Evolutionary conservation across 2,113 vertebrate species (phyloP).

Genomic region (Vimba vimba): DNA sequence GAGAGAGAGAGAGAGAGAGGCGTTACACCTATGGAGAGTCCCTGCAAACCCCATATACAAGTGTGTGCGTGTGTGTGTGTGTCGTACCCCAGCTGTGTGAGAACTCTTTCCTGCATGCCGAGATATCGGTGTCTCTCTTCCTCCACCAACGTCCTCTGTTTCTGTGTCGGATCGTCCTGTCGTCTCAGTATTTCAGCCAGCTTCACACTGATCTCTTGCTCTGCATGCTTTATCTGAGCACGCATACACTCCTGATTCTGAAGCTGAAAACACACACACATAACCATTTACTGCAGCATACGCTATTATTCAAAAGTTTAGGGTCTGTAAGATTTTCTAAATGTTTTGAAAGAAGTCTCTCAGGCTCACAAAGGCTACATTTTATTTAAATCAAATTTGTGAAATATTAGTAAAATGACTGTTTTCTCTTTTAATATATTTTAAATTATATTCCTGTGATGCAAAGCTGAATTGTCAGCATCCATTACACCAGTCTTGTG

Average conservation of each 20-base stretch:
- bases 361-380: neutral
- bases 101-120: conserved; percentile 84
- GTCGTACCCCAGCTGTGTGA: conserved; percentile 84
- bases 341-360: neutral
- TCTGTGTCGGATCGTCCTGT: conserved; percentile 89
- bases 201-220: conserved; percentile 89
- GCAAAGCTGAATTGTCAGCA: too few species aligned
- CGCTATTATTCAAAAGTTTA: neutral
- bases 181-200: conserved; percentile 83
- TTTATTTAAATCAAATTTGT: neutral
- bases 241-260: conserved; percentile 92
- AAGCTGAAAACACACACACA: conserved; percentile 77
- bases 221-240: conserved; percentile 89
- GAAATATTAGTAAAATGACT: neutral
- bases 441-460: neutral
- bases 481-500: too few species aligned
- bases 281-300: neutral
- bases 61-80: neutral
- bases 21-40: too few species aligned
- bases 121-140: conserved; percentile 93
- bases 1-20: too few species aligned
- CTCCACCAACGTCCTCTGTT: conserved; percentile 89
- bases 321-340: neutral
- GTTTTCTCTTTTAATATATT: neutral
- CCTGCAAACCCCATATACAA: too few species aligned